Conservation (phyloP, 2,797 vertebrate genomes). For the Pygocentrus nattereri region DNA sequence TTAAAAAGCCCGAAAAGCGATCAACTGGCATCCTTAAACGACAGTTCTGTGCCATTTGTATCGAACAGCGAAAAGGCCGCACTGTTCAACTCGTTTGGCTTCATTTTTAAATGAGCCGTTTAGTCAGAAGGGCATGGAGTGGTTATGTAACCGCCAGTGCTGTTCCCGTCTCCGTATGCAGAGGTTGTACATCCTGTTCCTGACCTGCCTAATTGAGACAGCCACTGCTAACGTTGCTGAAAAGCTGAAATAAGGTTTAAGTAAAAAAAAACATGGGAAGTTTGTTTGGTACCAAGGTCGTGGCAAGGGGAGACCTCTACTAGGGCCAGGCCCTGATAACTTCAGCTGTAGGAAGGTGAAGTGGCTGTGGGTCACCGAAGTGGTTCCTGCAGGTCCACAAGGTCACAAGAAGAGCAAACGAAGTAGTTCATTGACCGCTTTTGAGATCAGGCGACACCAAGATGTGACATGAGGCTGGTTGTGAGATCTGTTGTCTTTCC, state of each 20-base stretch:
- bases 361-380: neutral
- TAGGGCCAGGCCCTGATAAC: neutral
- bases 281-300: slow-evolving; percentile 61
- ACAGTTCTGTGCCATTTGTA: too few relatives aligned
- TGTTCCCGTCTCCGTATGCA: slow-evolving; percentile 6
- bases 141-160: slow-evolving; percentile 26
- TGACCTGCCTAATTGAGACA: neutral
- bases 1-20: too few relatives aligned
- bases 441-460: too few relatives aligned
- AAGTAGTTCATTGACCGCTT: neutral
- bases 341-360: neutral
- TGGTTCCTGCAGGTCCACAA: neutral
- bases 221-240: neutral
- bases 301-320: slow-evolving; percentile 43
- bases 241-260: neutral
- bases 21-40: too few relatives aligned
- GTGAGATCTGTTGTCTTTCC: too few relatives aligned
- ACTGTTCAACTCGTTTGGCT: neutral
- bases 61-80: too few relatives aligned
- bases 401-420: neutral
- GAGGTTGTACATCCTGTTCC: slow-evolving; percentile 3
- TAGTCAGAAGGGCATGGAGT: neutral
- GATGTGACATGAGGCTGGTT: too few relatives aligned
- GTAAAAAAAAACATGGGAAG: neutral
- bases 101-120: neutral